Evolutionary conservation across 1,140 invertebrate species (phyloP).

Genomic region (Medauroidea extradentata): DNA sequence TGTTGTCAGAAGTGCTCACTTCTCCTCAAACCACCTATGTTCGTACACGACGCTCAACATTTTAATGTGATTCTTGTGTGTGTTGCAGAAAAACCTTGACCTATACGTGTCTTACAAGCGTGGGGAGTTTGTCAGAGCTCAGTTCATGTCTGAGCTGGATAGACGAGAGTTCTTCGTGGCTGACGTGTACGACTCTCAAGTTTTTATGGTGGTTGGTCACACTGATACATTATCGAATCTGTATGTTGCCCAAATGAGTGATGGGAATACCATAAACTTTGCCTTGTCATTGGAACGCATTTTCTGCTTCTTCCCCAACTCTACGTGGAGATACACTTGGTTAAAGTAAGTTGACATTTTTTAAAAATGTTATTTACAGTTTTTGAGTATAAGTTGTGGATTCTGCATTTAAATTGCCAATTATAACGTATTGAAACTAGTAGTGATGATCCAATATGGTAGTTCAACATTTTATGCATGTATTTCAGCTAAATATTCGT

Average conservation of each 20-base stretch:
- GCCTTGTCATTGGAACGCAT: slow-evolving; percentile 75
- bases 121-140: slow-evolving; percentile 61
- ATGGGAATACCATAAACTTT: slow-evolving; percentile 51
- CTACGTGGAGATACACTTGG: slow-evolving; percentile 75
- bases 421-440: too few relatives aligned
- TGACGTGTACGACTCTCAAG: slow-evolving; percentile 73
- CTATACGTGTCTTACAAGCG: slow-evolving; percentile 74
- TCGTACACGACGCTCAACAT: too few relatives aligned
- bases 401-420: too few relatives aligned
- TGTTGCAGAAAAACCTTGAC: slow-evolving; percentile 47
- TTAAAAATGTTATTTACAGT: too few relatives aligned
- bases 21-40: too few relatives aligned
- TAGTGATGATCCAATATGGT: background rate
- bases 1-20: too few relatives aligned
- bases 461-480: background rate
- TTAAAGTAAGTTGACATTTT: slow-evolving; percentile 75
- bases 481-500: background rate
- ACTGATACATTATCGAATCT: slow-evolving; percentile 67
- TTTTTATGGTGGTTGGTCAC: slow-evolving; percentile 81
- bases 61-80: too few relatives aligned
- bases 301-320: slow-evolving; percentile 77
- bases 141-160: slow-evolving; percentile 65
- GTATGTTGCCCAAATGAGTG: slow-evolving; percentile 65
- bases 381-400: too few relatives aligned
- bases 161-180: slow-evolving; percentile 73